phyloP scores from a whole-genome alignment of 1,140 invertebrate species.

The Tetramorium parvispinum region DNA sequence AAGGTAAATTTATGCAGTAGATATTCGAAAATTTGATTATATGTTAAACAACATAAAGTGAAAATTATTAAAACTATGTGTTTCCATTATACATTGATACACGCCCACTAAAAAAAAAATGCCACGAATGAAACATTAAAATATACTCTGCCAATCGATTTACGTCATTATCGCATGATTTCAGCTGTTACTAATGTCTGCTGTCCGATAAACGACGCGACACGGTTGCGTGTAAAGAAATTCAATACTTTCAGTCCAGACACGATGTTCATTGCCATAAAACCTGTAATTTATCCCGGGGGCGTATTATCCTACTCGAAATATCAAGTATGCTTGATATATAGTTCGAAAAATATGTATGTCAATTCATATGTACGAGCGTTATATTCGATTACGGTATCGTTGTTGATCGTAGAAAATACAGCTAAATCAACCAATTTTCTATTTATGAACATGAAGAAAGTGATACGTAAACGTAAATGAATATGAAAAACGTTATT shows the following conservation, averaged over 20 bases:
- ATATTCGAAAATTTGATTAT: not conserved
- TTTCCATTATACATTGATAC: not conserved
- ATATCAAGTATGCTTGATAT: slow-evolving; percentile 20
- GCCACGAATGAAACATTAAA: not conserved
- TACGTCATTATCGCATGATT: slow-evolving; percentile 34
- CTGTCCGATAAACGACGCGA: slow-evolving; percentile 37
- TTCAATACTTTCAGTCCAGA: slow-evolving; percentile 41
- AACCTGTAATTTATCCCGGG: slow-evolving; percentile 55
- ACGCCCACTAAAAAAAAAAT: not conserved
- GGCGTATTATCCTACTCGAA: slow-evolving; percentile 30
- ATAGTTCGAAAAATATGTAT: not conserved
- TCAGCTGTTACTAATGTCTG: slow-evolving; percentile 36
- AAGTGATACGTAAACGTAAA: not conserved
- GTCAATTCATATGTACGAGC: not conserved
- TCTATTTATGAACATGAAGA: not conserved
- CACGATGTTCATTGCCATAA: slow-evolving; percentile 26
- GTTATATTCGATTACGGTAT: not conserved
- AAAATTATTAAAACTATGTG: not conserved
- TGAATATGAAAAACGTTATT: not conserved
- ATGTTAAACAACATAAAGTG: not conserved
- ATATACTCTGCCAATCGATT: not conserved
- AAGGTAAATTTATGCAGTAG: not conserved
- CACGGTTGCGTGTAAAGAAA: slow-evolving; percentile 1
- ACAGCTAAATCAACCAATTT: not conserved
- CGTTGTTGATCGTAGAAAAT: not conserved